Evolutionary conservation across 2,113 vertebrate genomes (phyloP).

Genomic region (Phainopepla nitens): DNA sequence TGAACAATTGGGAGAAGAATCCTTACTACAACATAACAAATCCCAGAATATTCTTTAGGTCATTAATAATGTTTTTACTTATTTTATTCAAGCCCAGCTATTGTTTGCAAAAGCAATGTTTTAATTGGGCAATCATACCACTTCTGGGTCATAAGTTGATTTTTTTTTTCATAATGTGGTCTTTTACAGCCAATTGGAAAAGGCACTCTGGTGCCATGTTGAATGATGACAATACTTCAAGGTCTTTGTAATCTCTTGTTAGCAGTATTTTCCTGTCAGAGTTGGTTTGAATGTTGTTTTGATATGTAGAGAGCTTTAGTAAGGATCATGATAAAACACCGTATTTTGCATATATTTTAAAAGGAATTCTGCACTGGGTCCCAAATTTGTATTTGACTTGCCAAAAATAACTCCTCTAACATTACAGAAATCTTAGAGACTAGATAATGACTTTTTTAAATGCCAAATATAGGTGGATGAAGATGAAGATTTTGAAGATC

Average conservation of each 20-base stretch:
- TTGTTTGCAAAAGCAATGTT: background rate
- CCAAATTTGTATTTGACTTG: background rate
- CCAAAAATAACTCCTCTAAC: constrained; percentile 28
- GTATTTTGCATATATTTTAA: background rate
- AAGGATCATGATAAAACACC: background rate
- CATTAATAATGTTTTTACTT: background rate
- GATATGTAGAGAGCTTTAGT: background rate
- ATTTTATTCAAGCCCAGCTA: background rate
- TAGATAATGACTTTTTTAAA: constrained; percentile 56
- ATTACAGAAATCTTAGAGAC: background rate
- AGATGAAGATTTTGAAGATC: constrained; percentile 83
- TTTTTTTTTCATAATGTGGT: background rate
- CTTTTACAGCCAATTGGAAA: background rate
- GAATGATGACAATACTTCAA: background rate
- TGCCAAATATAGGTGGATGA: constrained; percentile 77
- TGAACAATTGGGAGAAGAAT: background rate
- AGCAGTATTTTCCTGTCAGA: background rate
- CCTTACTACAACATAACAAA: background rate
- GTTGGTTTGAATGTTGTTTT: background rate
- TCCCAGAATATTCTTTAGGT: background rate
- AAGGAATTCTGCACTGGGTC: background rate
- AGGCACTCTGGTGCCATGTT: background rate
- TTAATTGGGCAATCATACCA: background rate
- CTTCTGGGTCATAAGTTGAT: background rate
- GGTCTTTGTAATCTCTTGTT: background rate